phyloP scores from a whole-genome alignment of 1,140 invertebrate genomes.

The Paraescarpia echinospica region DNA sequence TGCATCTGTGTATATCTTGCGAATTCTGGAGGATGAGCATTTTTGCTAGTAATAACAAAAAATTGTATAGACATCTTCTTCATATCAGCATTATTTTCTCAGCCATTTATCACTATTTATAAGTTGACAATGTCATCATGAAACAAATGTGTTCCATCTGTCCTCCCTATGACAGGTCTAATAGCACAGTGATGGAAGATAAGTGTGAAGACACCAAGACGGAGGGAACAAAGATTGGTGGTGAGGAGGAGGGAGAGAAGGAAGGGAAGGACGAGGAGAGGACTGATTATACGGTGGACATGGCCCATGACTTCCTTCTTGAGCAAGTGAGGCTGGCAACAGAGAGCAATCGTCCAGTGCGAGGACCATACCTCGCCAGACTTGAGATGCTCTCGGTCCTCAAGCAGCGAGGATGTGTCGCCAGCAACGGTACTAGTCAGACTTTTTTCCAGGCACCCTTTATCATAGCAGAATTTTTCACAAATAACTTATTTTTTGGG shows the following conservation, averaged over 20 bases:
- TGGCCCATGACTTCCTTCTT: conserved; percentile 6
- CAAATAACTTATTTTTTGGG: background rate
- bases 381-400: conserved; percentile 72
- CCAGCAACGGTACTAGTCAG: background rate
- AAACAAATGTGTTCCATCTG: background rate
- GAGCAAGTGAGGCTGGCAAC: background rate
- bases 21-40: too few species aligned
- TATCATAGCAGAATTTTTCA: background rate
- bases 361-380: conserved; percentile 80
- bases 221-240: background rate
- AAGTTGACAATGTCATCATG: background rate
- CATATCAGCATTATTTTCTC: background rate
- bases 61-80: too few species aligned
- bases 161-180: background rate
- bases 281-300: conserved; percentile 18
- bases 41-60: too few species aligned
- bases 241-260: conserved; percentile 7
- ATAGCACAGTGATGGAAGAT: background rate
- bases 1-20: too few species aligned
- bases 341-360: conserved; percentile 19
- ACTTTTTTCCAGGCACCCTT: too few species aligned
- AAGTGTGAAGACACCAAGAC: background rate
- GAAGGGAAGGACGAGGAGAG: background rate
- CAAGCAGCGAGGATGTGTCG: background rate
- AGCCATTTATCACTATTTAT: background rate